Evolutionary conservation across 30 jellyfish, hydroid and myxozoan species (phyloP), one percentile per base, ranked within the genome.

Genomic region (Rhopilema esculentum): DNA sequence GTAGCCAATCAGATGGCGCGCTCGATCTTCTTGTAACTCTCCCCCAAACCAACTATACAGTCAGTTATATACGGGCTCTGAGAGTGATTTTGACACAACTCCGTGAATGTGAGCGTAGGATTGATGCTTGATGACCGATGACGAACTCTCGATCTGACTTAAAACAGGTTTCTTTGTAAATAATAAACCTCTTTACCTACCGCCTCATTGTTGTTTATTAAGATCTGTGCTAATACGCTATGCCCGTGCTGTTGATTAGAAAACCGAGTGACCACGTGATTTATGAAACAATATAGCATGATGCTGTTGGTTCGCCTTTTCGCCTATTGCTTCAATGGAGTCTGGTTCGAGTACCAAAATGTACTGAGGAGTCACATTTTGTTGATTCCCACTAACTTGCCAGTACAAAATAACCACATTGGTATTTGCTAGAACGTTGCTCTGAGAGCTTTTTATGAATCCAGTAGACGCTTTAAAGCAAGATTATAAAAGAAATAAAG

Each of bases 181-280:
- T 67, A 85, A 77, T 69, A 74, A 74, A 69, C 88, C 88, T 85
- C 94, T 85, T 85, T 85, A 72, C 83, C 83, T 49, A 73, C 94
- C 94, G 94, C 94, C 50, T 82, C 53, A 66, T 85, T 85, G 94
- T 85, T 74, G 94, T 85, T 85, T 75, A 85, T 85, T 85, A 78
- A 62, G 88, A 74, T 85, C 88, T 85, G 87, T 85, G 94, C 94
- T 85, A 85, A 85, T 85, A 85, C 94, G 94, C 84, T 85, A 85
- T 85, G 27, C 94, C 94, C 85, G 88, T 85, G 80, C 80, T 78
- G 80, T 72, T 85, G 94, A 85, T 85, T 85, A 85, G 94, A 85
- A 85, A 85, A 75, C 94, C 85, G 94, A 65, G 84, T 40, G 66
- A 27, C 94, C 94, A 85, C 85, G 94, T 85, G 94, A 85, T 63